A percentile compares a stretch with the other conserved stretches of the same genome.
Evolutionary conservation across 2,113 vertebrate genomes (phyloP).

Genomic region (Lagenorhynchus albirostris): DNA sequence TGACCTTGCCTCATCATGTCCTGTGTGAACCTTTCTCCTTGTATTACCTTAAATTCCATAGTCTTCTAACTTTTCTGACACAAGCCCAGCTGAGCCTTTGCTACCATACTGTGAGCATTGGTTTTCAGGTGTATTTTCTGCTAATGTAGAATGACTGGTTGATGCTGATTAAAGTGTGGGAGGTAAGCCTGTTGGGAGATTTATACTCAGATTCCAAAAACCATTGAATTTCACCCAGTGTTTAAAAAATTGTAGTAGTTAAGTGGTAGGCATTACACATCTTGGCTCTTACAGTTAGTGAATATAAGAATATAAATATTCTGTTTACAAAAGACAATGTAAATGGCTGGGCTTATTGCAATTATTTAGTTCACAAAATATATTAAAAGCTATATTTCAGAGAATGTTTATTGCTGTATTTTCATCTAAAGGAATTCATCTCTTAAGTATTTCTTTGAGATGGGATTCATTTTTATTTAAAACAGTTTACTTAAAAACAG

Average conservation of each 20-base stretch:
- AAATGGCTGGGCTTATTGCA: not conserved
- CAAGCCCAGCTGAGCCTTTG: not conserved
- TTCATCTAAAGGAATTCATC: conserved; percentile 32
- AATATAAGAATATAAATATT: not conserved
- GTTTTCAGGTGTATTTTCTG: not conserved
- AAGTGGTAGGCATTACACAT: not conserved
- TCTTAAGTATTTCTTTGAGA: conserved; percentile 51
- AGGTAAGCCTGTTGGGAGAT: not conserved
- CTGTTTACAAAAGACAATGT: not conserved
- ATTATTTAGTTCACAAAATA: conserved; percentile 16
- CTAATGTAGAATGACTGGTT: not conserved
- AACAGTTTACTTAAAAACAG: conserved; percentile 62
- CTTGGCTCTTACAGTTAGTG: not conserved
- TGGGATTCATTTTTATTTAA: not conserved
- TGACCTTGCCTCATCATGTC: not conserved
- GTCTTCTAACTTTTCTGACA: not conserved
- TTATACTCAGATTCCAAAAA: not conserved
- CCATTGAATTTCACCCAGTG: not conserved
- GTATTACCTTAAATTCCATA: not conserved
- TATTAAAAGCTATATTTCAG: not conserved
- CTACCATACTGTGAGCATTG: not conserved
- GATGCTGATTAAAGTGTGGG: not conserved
- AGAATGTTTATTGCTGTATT: conserved; percentile 51
- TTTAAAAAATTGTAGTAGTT: not conserved
- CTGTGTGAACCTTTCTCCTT: not conserved